Evolutionary conservation across 2,888 invertebrate species (phyloP).

Genomic region (Acanthosoma haemorrhoidale): DNA sequence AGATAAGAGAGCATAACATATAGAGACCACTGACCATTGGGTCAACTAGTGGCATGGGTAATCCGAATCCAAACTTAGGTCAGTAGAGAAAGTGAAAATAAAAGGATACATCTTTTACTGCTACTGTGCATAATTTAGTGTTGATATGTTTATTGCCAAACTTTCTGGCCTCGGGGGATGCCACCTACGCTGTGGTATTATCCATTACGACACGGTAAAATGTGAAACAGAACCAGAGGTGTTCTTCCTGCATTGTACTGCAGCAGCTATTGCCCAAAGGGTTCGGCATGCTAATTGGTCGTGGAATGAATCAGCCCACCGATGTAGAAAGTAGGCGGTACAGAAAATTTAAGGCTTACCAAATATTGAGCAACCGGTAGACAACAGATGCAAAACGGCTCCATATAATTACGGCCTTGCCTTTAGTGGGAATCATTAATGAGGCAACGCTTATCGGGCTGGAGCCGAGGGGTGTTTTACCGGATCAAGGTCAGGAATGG

Average conservation of each 20-base stretch:
- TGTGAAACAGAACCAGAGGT: neutral
- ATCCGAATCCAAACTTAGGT: too few species aligned
- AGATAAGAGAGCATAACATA: too few species aligned
- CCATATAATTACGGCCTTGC: neutral
- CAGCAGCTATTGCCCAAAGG: neutral
- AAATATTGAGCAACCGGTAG: conserved; percentile 12
- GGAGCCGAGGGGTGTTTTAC: too few species aligned
- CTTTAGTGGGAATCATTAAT: neutral
- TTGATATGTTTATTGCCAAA: neutral
- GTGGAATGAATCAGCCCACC: neutral
- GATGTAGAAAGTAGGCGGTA: conserved; percentile 17
- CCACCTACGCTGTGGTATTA: neutral
- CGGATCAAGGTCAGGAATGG: too few species aligned
- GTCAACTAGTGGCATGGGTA: too few species aligned
- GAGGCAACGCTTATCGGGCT: too few species aligned
- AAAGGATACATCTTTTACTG: too few species aligned
- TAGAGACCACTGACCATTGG: too few species aligned
- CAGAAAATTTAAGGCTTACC: conserved; percentile 16
- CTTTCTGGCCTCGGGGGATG: neutral
- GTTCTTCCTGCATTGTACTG: conserved; percentile 1
- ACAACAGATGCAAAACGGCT: conserved; percentile 1
- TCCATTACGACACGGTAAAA: neutral
- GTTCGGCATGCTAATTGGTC: neutral
- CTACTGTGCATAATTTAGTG: too few species aligned
- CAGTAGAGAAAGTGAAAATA: too few species aligned